Base-by-base conservation (phyloP, 2,888 invertebrate genomes). In the Cheilosia vulpina region DNA sequence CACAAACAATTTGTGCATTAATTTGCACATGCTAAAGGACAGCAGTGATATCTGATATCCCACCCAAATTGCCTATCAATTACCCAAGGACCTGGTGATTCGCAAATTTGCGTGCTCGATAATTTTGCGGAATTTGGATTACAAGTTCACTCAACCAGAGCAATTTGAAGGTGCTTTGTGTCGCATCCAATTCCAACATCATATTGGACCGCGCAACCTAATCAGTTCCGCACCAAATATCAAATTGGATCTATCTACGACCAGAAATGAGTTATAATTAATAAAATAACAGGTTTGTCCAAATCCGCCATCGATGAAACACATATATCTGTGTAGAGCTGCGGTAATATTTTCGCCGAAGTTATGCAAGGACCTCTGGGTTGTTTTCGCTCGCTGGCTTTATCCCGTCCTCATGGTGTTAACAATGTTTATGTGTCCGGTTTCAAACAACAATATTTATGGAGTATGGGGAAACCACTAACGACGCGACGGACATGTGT, bases 111-210 rank as follows among this genome's bases (percentile, higher is more conserved):
- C 21, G 34, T 17, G 24, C 58, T 58, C 31, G 38, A 58, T 58
- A 38, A 71, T 50, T 50, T 38, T 38, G 50, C 38, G 17, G 43
- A 60, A 58, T 38, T 58, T 58, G 13, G 19, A 45, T 55, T 47
- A n/a, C 34, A 21, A 21, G n/a, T 57, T 4, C 55, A 68, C n/a
- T 68, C 31, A 21, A 45, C 43, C 45, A 21, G 19, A 34, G 38
- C 34, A 34, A n/a, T 65, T 34, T 9, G 50, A 47, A 31, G 31
- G 63, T 13, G 41, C 52, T 63, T 19, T 34, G 34, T 34, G 34
- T 34, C 34, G 38, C 38, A 11, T 6, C n/a, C 41, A 55, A 43
- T 55, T 34, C 31, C 31, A 9, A 0, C 31, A 9, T 31, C 9
- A 9, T 2, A 9, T 31, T 9, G 9, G 31, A 24, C 9, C 34